Evolutionary conservation across 2,888 invertebrate genomes (phyloP).

Genomic region (Latheticus oryzae): DNA sequence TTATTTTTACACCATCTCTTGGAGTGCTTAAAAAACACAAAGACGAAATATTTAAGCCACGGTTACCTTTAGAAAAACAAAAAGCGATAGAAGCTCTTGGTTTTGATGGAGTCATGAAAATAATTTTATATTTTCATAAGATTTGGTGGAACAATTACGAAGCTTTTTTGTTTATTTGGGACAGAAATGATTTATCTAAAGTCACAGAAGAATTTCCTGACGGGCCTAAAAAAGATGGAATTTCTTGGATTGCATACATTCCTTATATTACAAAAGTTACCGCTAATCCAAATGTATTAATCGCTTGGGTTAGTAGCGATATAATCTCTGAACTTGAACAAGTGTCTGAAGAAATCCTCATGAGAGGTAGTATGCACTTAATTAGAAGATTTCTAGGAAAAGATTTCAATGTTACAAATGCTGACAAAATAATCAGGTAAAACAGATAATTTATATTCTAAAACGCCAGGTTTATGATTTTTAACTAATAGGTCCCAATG

Average conservation of each 20-base stretch:
- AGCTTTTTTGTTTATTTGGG: constrained; percentile 65
- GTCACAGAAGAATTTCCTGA: constrained; percentile 2
- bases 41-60: constrained; percentile 67
- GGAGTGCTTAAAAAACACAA: constrained; percentile 74
- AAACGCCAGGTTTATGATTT: not conserved
- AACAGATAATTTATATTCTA: not conserved
- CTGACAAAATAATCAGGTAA: constrained; percentile 12
- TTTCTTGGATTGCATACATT: constrained; percentile 10
- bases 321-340: constrained; percentile 74
- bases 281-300: constrained; percentile 70
- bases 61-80: constrained; percentile 67
- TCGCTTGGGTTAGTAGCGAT: constrained; percentile 75
- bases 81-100: constrained; percentile 69
- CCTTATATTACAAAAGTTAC: not conserved
- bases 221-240: constrained; percentile 5
- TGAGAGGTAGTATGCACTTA: constrained; percentile 53
- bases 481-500: constrained; percentile 71
- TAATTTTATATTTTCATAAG: constrained; percentile 64
- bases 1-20: constrained; percentile 74
- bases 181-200: not conserved
- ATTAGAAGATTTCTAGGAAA: constrained; percentile 67
- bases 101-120: constrained; percentile 74
- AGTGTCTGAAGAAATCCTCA: constrained; percentile 67
- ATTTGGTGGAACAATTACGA: constrained; percentile 10
- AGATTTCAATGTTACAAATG: constrained; percentile 12